phyloP scores from a whole-genome alignment of 2,797 vertebrate genomes.

The Myotis vivesi region DNA sequence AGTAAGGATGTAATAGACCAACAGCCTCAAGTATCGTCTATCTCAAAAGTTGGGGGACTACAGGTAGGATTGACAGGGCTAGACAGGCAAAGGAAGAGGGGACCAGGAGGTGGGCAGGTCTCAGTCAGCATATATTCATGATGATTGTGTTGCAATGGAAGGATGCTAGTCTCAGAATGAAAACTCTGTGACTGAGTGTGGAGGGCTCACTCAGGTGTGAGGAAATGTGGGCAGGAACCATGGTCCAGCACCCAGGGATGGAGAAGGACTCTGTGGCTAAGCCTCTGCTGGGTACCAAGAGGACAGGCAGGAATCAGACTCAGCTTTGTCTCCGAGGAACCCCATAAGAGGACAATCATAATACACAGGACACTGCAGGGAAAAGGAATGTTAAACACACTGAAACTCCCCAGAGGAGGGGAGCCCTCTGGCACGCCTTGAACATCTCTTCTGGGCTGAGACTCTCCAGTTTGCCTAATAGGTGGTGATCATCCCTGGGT shows the following conservation, averaged over 20 bases:
- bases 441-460: neutral
- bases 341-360: neutral
- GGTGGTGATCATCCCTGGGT: neutral
- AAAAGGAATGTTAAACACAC: neutral
- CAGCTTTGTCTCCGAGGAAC: neutral
- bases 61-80: neutral
- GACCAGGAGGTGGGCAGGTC: neutral
- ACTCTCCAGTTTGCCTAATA: neutral
- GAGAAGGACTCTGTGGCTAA: neutral
- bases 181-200: neutral
- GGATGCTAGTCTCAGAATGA: neutral
- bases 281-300: neutral
- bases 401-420: neutral
- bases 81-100: neutral
- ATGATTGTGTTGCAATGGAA: neutral
- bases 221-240: neutral
- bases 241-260: neutral
- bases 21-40: neutral
- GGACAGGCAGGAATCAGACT: neutral
- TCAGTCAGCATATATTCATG: neutral
- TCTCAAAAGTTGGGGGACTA: neutral
- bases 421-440: neutral
- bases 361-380: neutral
- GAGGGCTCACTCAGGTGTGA: neutral
- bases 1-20: neutral